Conservation (phyloP, 2,113 vertebrate genomes). For the Neodon shergylaensis region DNA sequence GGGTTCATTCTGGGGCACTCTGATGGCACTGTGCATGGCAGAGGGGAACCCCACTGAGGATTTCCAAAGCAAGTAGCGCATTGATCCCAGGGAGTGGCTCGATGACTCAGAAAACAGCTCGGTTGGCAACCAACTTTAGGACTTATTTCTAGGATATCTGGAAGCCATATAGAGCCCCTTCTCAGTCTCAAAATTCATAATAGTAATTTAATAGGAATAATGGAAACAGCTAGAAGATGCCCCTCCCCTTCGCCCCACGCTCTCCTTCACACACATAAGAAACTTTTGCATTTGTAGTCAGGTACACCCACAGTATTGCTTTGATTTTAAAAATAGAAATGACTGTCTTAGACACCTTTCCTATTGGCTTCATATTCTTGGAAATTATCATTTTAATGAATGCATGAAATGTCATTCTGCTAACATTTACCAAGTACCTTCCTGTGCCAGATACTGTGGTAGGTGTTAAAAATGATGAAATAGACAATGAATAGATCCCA, state of each 20-base stretch:
- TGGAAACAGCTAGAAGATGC: neutral
- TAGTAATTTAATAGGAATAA: neutral
- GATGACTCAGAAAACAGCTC: neutral
- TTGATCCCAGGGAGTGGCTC: no score
- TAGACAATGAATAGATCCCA: neutral
- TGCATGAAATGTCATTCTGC: neutral
- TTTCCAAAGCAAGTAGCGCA: neutral
- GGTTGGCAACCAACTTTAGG: neutral
- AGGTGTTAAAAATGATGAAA: neutral
- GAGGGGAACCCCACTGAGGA: neutral
- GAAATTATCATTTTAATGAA: neutral
- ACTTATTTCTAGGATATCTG: neutral
- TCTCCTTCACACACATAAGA: no score
- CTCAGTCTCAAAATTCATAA: neutral
- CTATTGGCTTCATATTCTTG: neutral
- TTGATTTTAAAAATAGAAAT: conserved; percentile 36
- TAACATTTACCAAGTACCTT: neutral
- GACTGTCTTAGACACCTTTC: neutral
- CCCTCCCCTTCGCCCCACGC: neutral
- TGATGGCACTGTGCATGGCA: accelerated
- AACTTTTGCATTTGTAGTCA: neutral
- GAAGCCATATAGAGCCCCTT: neutral
- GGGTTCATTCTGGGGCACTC: no score
- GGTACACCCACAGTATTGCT: neutral
- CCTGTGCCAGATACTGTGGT: neutral